These are phyloP conservation scores for Xiphorhynchus erythropygius DNA, from an alignment of 2,797 vertebrate genomes.

Conservation along the genomic window DNA sequence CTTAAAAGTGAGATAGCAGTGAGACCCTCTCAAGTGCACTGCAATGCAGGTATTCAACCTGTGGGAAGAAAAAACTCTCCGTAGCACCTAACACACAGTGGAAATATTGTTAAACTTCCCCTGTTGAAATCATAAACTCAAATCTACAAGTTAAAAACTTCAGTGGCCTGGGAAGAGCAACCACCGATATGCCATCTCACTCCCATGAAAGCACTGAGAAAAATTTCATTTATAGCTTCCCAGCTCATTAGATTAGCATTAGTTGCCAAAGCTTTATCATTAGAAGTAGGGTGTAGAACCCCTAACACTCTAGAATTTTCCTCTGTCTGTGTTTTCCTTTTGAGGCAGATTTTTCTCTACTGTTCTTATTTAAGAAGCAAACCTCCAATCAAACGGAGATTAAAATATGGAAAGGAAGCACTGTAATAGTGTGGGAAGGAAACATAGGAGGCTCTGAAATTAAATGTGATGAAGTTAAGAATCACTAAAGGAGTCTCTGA, in stretches of 20 bases:
- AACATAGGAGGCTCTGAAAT: background rate
- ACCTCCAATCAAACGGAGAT: background rate
- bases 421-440: background rate
- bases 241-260: background rate
- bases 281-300: background rate
- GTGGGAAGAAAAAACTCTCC: background rate
- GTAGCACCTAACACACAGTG: background rate
- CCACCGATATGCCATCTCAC: background rate
- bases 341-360: background rate
- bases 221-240: background rate
- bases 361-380: background rate
- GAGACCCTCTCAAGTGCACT: background rate
- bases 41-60: background rate
- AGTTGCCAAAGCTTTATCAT: background rate
- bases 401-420: background rate
- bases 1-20: background rate
- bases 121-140: background rate
- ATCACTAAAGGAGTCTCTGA: background rate
- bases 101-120: background rate
- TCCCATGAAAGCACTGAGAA: background rate
- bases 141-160: background rate
- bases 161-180: background rate
- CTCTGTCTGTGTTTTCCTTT: background rate
- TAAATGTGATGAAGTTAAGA: background rate
- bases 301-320: background rate